Evolutionary conservation across 1,140 invertebrate species (phyloP).

Genomic region (Saccostrea cuccullata): DNA sequence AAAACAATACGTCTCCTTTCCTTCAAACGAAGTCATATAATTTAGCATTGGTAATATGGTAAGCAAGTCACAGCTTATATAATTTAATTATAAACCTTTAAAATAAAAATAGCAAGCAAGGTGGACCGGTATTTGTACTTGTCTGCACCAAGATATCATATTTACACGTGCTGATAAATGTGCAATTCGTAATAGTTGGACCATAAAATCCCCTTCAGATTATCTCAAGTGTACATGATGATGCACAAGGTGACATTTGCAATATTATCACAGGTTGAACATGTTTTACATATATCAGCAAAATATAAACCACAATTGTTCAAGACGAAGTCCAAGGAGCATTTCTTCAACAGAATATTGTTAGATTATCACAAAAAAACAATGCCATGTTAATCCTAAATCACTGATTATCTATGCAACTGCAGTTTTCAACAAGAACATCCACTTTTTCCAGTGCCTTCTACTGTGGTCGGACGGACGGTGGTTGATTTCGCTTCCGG

Average conservation of each 20-base stretch:
- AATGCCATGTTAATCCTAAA: not conserved
- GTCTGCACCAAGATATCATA: not conserved
- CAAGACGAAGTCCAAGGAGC: not conserved
- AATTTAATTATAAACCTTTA: not conserved
- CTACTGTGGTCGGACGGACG: not conserved
- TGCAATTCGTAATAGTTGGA: not conserved
- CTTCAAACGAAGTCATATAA: not conserved
- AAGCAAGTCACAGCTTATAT: not conserved
- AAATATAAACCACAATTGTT: not conserved
- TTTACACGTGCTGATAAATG: not conserved
- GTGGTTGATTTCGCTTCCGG: slow-evolving; percentile 9
- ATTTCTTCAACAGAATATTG: not conserved
- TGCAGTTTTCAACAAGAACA: not conserved
- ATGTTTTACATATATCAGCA: not conserved
- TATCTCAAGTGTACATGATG: not conserved
- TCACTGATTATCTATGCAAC: not conserved
- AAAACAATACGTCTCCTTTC: no score
- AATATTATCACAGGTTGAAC: slow-evolving; percentile 13
- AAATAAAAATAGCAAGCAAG: not conserved
- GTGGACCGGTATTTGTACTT: not conserved
- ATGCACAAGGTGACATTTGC: not conserved
- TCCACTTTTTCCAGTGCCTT: not conserved
- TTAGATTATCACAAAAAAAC: slow-evolving; percentile 18
- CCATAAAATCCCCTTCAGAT: not conserved
- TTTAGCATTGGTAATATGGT: not conserved